Conservation (phyloP, 2,113 vertebrate species). For the Chinchilla lanigera region DNA sequence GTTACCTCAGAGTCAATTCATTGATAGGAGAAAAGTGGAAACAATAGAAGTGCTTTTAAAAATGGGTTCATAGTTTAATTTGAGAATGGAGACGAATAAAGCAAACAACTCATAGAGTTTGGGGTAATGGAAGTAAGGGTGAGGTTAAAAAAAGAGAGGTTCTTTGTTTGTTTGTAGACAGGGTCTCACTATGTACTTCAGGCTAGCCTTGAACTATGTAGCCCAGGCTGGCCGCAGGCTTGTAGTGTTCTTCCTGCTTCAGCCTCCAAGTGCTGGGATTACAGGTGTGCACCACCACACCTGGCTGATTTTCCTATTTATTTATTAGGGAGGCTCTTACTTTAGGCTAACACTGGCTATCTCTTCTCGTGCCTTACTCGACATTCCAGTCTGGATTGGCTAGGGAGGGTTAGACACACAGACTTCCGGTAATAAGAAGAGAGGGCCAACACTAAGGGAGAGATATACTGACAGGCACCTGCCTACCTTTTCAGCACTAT, state of each 20-base stretch:
- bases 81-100: neutral
- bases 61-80: neutral
- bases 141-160: neutral
- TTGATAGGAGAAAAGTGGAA: neutral
- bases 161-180: neutral
- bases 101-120: neutral
- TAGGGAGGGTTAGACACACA: neutral
- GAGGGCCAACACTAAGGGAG: neutral
- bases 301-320: neutral
- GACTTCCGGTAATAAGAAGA: neutral
- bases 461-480: neutral
- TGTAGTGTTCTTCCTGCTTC: neutral
- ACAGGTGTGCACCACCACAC: neutral
- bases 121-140: neutral
- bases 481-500: neutral
- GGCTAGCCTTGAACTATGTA: neutral
- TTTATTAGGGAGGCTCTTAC: neutral
- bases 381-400: neutral
- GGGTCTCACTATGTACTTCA: neutral
- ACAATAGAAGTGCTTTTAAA: neutral
- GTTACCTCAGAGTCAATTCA: neutral
- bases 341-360: neutral
- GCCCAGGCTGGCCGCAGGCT: neutral
- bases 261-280: neutral
- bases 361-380: neutral